Base-by-base conservation (phyloP, 2,888 invertebrate species). In the Adineta ricciae region DNA sequence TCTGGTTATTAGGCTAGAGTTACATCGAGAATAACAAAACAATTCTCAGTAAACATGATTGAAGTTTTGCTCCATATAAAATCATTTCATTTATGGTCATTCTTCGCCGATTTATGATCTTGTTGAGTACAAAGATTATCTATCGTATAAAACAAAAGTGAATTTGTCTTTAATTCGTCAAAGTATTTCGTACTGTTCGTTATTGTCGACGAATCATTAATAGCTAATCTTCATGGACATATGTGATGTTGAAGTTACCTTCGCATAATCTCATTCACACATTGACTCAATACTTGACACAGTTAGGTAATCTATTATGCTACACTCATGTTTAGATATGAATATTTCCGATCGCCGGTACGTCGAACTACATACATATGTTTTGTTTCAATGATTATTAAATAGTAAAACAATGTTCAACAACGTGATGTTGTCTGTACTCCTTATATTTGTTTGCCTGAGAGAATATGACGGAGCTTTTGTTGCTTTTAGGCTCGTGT, bases 401-500 rank as follows among this genome's bases (percentile, higher is more conserved):
- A 64, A 64, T 2, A 32, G 11, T 64, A 19, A 64, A 32, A 19
- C 16, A 32, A 4, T 64, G 32, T 64, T 32, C 3, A 19, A 64
- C 64, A 9, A 64, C 32, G 32, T 64, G 64, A 64, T 64, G 64
- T 64, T 19, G 64, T 64, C 64, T 64, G 19, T 64, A 32, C 32
- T 64, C 64, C 4, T 3, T 64, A 64, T 7, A 27, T 36, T 64
- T 64, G 32, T 64, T 64, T 64, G 64, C 64, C 19, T 64, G 64
- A 64, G 32, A 32, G 32, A 32, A 64, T 32, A 32, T 19, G 7
- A n/a, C 64, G 32, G 32, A 36, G 32, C 64, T 64, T 64, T 64
- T 64, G 64, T 64, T 64, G 64, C 64, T 64, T 64, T 64, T 64
- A 64, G 32, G 32, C 64, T 64, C 64, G 64, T 64, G 64, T 64